phyloP scores from a whole-genome alignment of 2,113 vertebrate species.

The Rhombomys opimus region DNA sequence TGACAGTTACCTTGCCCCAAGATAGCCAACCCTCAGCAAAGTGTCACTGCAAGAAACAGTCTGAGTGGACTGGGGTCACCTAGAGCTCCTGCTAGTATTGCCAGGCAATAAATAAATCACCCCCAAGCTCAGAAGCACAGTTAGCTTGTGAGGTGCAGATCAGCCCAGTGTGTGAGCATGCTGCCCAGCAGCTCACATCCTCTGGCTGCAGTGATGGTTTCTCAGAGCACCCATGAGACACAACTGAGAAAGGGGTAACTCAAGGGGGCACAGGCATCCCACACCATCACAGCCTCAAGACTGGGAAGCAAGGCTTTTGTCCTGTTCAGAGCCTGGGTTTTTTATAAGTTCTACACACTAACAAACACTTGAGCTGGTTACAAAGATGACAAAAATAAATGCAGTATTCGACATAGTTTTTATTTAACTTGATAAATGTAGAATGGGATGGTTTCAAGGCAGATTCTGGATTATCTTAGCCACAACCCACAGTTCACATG shows the following conservation, averaged over 20 bases:
- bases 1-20: constrained; percentile 1
- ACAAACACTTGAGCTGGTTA: constrained; percentile 58
- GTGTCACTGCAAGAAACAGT: neutral
- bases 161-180: constrained; percentile 17
- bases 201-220: neutral
- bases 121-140: neutral
- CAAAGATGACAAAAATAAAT: constrained; percentile 82
- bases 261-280: neutral
- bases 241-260: neutral
- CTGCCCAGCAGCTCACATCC: neutral
- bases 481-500: constrained; percentile 82
- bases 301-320: constrained; percentile 41
- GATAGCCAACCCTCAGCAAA: constrained; percentile 12
- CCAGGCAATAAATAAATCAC: neutral
- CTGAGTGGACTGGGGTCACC: neutral
- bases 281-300: neutral
- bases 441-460: constrained; percentile 78
- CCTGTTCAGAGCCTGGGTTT: constrained; percentile 32
- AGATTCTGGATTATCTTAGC: constrained; percentile 81
- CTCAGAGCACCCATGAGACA: neutral
- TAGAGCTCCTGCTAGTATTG: neutral
- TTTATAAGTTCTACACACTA: constrained; percentile 57
- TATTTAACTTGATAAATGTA: constrained; percentile 82
- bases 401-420: constrained; percentile 78
- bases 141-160: neutral